Base-by-base conservation (phyloP, 1,140 invertebrate genomes). In the Euwallacea similis region DNA sequence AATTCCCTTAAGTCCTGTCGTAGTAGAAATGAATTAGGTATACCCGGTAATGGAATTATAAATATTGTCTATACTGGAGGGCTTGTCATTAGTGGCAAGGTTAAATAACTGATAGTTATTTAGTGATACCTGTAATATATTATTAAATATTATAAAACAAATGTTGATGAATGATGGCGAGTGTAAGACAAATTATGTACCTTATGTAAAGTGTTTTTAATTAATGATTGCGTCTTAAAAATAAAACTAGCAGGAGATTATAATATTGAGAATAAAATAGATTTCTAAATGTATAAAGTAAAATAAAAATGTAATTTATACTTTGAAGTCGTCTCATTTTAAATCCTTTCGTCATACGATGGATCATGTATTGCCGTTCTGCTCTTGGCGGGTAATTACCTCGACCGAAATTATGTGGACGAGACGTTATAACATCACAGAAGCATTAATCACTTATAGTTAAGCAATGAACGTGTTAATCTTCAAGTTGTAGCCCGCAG, bases 161-260 rank as follows among this genome's bases (percentile, higher is more conserved):
- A 76, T 78, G 75, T 74, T 74, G 75, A 77, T 74, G 72, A 78
- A 74, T 77, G 75, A 33, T 42, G 75, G 73, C 74, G 74, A 75
- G 69, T 76, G 76, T 77, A 70, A 78, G 74, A 75, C 74, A 76
- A 73, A 77, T 75, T 66, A 77, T 77, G 78, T 79, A 79, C 78
- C 78, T 79, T 78, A 79, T 79, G 78, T 79, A 79, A 79, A 79
- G 78, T 78, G 77, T 76, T 72, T 74, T 74, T 78, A 75, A 75
- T 64, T 64, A 53, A 44, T 15, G 33, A 44, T 55, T n/a, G 59
- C 74, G 75, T 76, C 75, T 75, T 75, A 72, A 73, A 70, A 72
- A 72, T 74, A 74, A 73, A 74, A 68, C 46, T 50, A 50, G 46
- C 46, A 50, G 66, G 66, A 76, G 73, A 76, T 69, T 73, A 76